Conservation (phyloP, 2,888 invertebrate genomes). For the Gari tellinella region DNA sequence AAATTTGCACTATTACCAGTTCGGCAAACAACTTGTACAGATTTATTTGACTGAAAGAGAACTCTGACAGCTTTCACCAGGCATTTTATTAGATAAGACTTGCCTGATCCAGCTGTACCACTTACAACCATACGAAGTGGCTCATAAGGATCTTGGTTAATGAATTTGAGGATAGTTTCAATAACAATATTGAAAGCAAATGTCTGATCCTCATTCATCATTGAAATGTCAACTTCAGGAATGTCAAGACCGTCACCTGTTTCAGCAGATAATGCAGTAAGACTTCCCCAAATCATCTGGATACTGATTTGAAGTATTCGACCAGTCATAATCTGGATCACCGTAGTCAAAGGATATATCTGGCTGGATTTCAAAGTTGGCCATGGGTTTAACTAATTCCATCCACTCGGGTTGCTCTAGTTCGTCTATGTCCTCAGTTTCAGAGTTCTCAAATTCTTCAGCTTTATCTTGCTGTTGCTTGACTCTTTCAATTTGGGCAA, state of each 20-base stretch:
- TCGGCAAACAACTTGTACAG: slow-evolving; percentile 40
- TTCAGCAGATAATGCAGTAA: no score
- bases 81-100: slow-evolving; percentile 42
- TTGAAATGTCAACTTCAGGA: slow-evolving; percentile 38
- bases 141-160: slow-evolving; percentile 27
- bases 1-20: slow-evolving; percentile 32
- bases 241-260: slow-evolving; percentile 9
- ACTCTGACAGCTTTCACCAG: slow-evolving; percentile 16
- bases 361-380: slow-evolving; percentile 4
- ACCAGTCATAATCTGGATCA: slow-evolving; percentile 2
- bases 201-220: slow-evolving; percentile 53
- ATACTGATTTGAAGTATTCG: neutral
- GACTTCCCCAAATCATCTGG: neutral
- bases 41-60: slow-evolving; percentile 17
- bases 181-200: slow-evolving; percentile 59
- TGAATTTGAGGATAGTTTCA: slow-evolving; percentile 23
- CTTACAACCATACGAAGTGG: slow-evolving; percentile 33
- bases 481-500: neutral
- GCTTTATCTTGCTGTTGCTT: neutral
- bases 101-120: slow-evolving; percentile 47
- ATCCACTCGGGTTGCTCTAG: slow-evolving; percentile 24
- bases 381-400: slow-evolving; percentile 11
- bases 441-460: no score
- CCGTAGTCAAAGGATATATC: slow-evolving; percentile 9
- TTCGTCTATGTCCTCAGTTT: neutral